Conservation (phyloP, 2,888 invertebrate genomes). For the Scaptomyza flava region DNA sequence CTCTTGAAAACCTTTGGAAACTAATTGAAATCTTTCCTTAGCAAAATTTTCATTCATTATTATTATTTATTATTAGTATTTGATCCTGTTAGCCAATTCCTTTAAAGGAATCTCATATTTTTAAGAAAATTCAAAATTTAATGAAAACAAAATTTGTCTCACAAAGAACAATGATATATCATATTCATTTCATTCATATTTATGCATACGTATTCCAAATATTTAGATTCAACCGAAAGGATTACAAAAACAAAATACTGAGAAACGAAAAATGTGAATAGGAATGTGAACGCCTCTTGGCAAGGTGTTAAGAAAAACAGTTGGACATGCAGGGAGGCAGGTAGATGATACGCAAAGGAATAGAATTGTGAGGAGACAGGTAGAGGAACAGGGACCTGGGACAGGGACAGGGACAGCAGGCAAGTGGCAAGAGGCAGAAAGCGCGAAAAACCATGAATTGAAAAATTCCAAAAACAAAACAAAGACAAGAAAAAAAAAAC, state of each 20-base stretch:
- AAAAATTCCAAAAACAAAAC: constrained; percentile 56
- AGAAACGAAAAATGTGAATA: too few species aligned
- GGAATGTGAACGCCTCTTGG: constrained; percentile 24
- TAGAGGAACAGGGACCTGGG: neutral
- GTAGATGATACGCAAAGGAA: constrained; percentile 4
- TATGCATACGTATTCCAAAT: too few species aligned
- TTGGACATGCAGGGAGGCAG: constrained; percentile 8
- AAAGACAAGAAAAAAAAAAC: neutral
- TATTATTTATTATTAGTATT: too few species aligned
- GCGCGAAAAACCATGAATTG: constrained; percentile 66
- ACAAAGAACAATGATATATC: too few species aligned
- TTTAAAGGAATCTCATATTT: too few species aligned
- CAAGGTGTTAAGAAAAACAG: constrained; percentile 60
- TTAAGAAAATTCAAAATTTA: too few species aligned
- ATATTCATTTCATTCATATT: too few species aligned
- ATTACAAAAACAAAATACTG: too few species aligned
- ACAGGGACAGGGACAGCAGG: neutral
- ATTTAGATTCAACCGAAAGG: too few species aligned
- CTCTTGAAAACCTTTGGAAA: neutral
- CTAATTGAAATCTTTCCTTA: neutral
- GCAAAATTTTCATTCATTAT: constrained; percentile 30
- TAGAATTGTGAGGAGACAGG: neutral
- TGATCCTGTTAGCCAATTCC: too few species aligned
- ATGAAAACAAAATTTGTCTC: too few species aligned
- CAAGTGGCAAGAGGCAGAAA: neutral